Percentiles rank a stretch among this genome's conserved stretches.
Conservation (phyloP, 2,113 vertebrate species). For the Ivindomyrus marchei region DNA sequence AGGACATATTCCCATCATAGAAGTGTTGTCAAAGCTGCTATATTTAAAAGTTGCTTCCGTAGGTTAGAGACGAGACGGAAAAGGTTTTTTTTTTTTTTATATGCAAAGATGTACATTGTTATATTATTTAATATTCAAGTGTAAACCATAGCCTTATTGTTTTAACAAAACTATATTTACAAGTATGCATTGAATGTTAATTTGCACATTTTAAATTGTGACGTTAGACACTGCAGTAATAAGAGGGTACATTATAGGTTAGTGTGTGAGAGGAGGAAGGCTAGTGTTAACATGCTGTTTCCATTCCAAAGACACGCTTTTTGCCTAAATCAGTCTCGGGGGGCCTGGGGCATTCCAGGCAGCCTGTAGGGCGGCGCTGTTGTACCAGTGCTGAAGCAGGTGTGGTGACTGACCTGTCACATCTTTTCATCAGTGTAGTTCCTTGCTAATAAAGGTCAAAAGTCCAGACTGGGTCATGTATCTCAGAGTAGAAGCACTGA, state of each 20-base stretch:
- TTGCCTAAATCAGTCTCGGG: neutral
- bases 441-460: neutral
- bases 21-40: conserved; percentile 23
- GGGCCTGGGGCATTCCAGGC: neutral
- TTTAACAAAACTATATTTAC: conserved; percentile 9
- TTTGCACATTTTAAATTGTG: conserved; percentile 10
- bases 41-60: conserved; percentile 2
- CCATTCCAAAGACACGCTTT: neutral
- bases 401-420: neutral
- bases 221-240: neutral
- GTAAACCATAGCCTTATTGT: conserved; percentile 14
- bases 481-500: neutral
- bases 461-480: neutral
- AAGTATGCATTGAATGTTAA: conserved; percentile 13
- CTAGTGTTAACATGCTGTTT: neutral
- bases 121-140: conserved; percentile 3
- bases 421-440: neutral
- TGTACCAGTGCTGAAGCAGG: neutral
- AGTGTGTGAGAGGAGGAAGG: neutral
- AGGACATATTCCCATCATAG: neutral
- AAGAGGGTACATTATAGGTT: neutral
- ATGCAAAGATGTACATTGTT: conserved; percentile 1
- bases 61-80: conserved; percentile 2
- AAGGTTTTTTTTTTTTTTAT: conserved; percentile 8
- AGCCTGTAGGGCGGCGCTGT: neutral